phyloP scores from a whole-genome alignment of 1,140 invertebrate species.

The Penaeus chinensis region DNA sequence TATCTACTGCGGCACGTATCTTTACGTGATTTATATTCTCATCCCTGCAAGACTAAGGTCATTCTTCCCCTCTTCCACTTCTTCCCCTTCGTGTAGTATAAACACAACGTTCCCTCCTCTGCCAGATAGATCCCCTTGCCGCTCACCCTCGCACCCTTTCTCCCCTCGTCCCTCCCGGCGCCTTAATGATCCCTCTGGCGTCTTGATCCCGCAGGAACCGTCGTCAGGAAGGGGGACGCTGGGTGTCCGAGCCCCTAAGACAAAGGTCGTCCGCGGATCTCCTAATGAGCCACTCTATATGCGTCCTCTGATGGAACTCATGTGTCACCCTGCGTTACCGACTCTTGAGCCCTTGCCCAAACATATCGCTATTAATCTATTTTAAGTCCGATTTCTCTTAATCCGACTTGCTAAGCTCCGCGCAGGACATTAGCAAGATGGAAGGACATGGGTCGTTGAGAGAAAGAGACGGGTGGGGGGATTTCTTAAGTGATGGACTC shows the following conservation, averaged over 20 bases:
- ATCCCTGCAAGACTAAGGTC: too few relatives aligned
- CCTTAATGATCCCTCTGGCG: too few relatives aligned
- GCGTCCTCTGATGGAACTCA: slow-evolving; percentile 15
- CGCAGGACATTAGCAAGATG: slow-evolving; percentile 40
- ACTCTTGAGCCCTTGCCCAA: slow-evolving; percentile 11
- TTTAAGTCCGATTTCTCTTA: slow-evolving; percentile 44
- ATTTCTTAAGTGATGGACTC: slow-evolving; percentile 32
- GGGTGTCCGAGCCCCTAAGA: neutral
- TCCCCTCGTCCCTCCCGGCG: too few relatives aligned
- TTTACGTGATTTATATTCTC: too few relatives aligned
- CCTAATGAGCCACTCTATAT: slow-evolving; percentile 47
- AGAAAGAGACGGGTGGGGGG: neutral
- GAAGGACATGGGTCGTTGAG: neutral
- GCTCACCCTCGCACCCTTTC: too few relatives aligned
- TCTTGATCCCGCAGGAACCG: too few relatives aligned
- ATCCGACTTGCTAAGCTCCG: slow-evolving; percentile 14
- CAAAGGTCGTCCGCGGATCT: neutral
- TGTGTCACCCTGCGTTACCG: neutral
- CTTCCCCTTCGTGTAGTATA: too few relatives aligned
- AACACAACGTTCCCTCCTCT: too few relatives aligned
- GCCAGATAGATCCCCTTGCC: too few relatives aligned
- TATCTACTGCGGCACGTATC: too few relatives aligned
- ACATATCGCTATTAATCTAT: slow-evolving; percentile 45
- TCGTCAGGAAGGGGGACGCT: too few relatives aligned
- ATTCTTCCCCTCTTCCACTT: too few relatives aligned